phyloP scores from a whole-genome alignment of 2,113 vertebrate species.

The Thalassarche chlororhynchos region DNA sequence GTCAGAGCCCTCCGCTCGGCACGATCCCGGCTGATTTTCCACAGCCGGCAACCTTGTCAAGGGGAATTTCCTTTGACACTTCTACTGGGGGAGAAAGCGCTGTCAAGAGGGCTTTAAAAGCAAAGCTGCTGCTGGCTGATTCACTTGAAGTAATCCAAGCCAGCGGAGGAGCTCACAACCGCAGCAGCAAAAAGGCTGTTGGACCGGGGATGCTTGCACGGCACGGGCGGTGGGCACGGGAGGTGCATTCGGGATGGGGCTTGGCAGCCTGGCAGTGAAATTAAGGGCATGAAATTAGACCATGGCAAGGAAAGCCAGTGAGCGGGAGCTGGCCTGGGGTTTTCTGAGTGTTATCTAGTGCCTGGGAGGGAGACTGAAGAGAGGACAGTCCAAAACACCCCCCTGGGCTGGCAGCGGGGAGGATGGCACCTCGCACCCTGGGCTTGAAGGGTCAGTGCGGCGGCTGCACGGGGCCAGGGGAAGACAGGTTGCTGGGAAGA shows the following conservation, averaged over 20 bases:
- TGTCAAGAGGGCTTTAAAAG: conserved; percentile 23
- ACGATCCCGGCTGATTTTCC: background rate
- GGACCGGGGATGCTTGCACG: rapidly evolving
- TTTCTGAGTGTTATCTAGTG: background rate
- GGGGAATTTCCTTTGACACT: background rate
- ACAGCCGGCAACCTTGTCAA: background rate
- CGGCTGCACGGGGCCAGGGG: rapidly evolving
- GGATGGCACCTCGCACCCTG: background rate
- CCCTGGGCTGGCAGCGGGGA: rapidly evolving
- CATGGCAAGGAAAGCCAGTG: rapidly evolving
- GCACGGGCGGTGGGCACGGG: rapidly evolving
- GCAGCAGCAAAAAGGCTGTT: background rate
- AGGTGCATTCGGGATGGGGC: background rate
- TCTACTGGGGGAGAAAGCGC: background rate
- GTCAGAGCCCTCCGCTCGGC: background rate
- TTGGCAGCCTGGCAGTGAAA: background rate
- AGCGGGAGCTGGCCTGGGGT: background rate
- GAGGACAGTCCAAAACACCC: background rate
- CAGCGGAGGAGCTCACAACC: background rate
- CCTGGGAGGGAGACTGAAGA: background rate
- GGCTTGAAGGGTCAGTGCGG: background rate
- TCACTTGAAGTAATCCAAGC: background rate
- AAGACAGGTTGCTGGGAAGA: background rate
- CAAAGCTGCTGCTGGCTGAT: background rate
- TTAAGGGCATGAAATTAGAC: background rate